Percentiles rank a stretch among this genome's conserved stretches.
phyloP scores from a whole-genome alignment of 2,888 invertebrate species.

The Heliconius ismenius region DNA sequence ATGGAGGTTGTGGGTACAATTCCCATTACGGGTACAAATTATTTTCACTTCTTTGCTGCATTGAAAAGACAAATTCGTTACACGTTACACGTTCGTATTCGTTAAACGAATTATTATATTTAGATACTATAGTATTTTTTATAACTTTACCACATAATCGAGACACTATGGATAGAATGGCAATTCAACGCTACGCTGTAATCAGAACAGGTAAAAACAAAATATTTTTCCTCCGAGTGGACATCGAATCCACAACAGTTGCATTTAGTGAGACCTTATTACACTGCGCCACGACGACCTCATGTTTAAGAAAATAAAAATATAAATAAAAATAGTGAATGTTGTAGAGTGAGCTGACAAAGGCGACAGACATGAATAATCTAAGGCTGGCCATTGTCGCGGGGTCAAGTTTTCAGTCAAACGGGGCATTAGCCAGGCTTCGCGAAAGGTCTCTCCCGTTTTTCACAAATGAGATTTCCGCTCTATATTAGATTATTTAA shows the following conservation, averaged over 20 bases:
- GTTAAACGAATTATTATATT: too few relatives aligned
- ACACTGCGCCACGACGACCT: not conserved
- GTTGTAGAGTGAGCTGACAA: not conserved
- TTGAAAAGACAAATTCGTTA: too few relatives aligned
- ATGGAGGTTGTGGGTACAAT: not conserved
- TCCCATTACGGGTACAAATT: too few relatives aligned
- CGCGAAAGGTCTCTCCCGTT: conserved; percentile 21
- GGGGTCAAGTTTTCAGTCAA: conserved; percentile 33
- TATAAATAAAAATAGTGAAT: not conserved
- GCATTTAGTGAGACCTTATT: not conserved
- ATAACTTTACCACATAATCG: not conserved
- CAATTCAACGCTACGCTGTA: not conserved
- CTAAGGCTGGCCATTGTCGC: conserved; percentile 4
- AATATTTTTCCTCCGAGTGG: not conserved
- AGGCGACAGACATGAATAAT: conserved; percentile 17
- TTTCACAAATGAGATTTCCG: not conserved
- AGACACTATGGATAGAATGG: not conserved
- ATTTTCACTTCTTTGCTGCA: not conserved
- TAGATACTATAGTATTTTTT: too few relatives aligned
- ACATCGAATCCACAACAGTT: not conserved
- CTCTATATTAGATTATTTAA: not conserved
- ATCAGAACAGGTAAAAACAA: not conserved
- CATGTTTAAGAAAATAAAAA: not conserved
- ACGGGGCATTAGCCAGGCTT: conserved; percentile 29
- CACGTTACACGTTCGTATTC: too few relatives aligned